Conservation (phyloP, 2,888 invertebrate genomes). For the Drosophila infuscata region DNA sequence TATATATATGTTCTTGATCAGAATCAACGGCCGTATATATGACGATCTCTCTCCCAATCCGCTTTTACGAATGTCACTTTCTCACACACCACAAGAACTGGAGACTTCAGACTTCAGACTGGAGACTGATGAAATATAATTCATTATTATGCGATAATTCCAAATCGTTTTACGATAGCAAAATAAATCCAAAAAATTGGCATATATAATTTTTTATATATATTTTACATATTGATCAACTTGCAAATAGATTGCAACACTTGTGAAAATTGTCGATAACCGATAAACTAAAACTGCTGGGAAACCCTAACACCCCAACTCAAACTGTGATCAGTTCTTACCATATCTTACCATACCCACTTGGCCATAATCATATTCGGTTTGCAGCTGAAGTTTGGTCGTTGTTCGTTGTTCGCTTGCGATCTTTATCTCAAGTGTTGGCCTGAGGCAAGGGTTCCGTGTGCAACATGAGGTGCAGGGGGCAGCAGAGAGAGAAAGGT, state of each 20-base stretch:
- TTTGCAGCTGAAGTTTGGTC: constrained; percentile 10
- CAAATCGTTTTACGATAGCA: neutral
- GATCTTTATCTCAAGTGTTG: constrained; percentile 60
- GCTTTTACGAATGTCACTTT: neutral
- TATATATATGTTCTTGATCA: neutral
- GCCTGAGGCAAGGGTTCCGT: constrained; percentile 40
- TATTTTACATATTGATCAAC: too few species aligned
- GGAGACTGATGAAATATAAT: neutral
- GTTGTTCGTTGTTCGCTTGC: constrained; percentile 4
- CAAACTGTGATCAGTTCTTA: neutral
- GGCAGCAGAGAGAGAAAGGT: neutral
- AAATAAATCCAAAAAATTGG: neutral
- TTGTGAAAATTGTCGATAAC: neutral
- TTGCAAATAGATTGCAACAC: neutral
- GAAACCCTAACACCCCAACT: neutral
- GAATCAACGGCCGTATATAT: neutral
- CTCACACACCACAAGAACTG: neutral
- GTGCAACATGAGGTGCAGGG: neutral
- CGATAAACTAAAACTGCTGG: neutral
- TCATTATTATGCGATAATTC: neutral
- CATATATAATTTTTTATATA: neutral
- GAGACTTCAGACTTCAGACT: too few species aligned
- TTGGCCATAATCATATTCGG: neutral
- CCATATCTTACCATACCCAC: neutral
- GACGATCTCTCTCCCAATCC: neutral